These are phyloP conservation scores for Sebastes vulpes DNA, from an alignment of 2,797 vertebrate genomes.

Conservation along the genomic window DNA sequence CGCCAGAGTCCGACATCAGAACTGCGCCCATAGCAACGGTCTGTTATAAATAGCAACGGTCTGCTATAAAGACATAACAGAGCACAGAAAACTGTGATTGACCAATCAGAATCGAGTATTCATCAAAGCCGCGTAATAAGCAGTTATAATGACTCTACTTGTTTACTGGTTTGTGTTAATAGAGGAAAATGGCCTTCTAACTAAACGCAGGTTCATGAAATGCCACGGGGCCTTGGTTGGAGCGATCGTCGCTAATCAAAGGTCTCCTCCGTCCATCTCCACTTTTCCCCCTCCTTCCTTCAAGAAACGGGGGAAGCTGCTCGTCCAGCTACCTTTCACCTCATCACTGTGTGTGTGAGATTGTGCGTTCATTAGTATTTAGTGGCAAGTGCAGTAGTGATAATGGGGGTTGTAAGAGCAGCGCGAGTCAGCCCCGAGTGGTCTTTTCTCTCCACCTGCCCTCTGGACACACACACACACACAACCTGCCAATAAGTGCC, in stretches of 20 bases:
- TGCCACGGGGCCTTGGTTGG: background rate
- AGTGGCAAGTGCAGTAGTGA: conserved; percentile 31
- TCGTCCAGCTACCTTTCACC: conserved; percentile 12
- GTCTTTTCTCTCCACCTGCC: conserved; percentile 32
- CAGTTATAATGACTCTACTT: no score
- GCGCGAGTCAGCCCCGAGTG: background rate
- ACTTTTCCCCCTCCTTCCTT: background rate
- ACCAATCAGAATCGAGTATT: no score
- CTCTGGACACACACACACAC: conserved; percentile 5
- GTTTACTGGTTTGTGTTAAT: background rate
- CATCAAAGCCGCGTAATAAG: no score
- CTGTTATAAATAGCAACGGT: no score
- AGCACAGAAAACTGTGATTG: no score
- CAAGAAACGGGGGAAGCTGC: background rate
- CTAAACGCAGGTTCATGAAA: background rate
- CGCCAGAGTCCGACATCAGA: no score
- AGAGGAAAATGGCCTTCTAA: background rate
- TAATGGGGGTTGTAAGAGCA: conserved; percentile 55
- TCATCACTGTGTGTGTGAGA: conserved; percentile 26
- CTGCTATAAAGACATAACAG: no score
- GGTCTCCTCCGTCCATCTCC: background rate
- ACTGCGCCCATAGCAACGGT: no score
- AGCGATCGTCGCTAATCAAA: background rate
- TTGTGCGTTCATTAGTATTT: conserved; percentile 38
- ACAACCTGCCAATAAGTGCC: conserved; percentile 57